phyloP scores from a whole-genome alignment of 2,888 invertebrate species.

The Autographa gamma region DNA sequence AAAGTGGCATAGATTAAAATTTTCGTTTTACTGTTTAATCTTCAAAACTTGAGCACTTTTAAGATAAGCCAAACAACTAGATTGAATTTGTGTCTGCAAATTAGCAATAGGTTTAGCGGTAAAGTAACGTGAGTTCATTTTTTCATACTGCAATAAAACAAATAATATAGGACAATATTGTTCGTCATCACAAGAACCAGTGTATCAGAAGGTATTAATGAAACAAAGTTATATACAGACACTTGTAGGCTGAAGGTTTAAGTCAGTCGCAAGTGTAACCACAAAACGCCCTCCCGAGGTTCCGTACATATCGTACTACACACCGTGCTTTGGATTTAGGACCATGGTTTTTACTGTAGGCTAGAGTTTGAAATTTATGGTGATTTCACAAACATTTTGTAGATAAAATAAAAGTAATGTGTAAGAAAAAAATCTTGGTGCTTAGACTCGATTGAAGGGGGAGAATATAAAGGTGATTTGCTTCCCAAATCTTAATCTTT shows the following conservation, averaged over 20 bases:
- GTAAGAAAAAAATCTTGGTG: too few relatives aligned
- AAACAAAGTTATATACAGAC: conserved; percentile 76
- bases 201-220: conserved; percentile 68
- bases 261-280: conserved; percentile 77
- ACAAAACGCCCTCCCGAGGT: conserved; percentile 79
- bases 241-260: conserved; percentile 76
- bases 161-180: conserved; percentile 7
- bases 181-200: conserved; percentile 36
- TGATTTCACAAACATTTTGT: neutral
- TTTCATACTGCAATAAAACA: neutral
- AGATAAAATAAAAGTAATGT: too few relatives aligned
- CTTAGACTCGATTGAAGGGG: too few relatives aligned
- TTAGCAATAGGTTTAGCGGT: too few relatives aligned
- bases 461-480: too few relatives aligned
- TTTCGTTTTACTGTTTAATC: too few relatives aligned
- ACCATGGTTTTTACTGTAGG: conserved; percentile 37
- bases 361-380: neutral
- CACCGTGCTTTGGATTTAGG: conserved; percentile 36
- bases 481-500: too few relatives aligned
- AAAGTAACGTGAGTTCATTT: too few relatives aligned
- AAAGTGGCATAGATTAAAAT: too few relatives aligned
- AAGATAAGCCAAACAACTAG: too few relatives aligned
- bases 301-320: conserved; percentile 39
- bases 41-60: too few relatives aligned
- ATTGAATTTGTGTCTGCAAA: too few relatives aligned